A percentile compares a stretch with the other conserved stretches of the same genome.
Conservation (phyloP, 2,113 vertebrate genomes). For the Aspidoscelis tigris region DNA sequence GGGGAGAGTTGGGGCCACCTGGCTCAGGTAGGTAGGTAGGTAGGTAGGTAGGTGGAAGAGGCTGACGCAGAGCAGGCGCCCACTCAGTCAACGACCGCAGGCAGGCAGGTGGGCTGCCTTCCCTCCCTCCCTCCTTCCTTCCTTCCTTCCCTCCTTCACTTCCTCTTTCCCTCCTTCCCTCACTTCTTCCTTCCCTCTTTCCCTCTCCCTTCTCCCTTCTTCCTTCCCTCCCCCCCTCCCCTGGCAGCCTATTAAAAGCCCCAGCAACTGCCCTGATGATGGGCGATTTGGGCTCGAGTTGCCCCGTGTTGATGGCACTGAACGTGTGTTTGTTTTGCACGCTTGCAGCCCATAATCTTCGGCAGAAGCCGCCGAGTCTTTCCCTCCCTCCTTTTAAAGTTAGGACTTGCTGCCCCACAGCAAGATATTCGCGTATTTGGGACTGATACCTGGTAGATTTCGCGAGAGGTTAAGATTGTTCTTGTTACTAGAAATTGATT, state of each 20-base stretch:
- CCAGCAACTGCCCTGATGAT: too few relatives aligned
- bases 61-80: background rate
- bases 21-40: background rate
- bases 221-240: too few relatives aligned
- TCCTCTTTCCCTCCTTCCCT: too few relatives aligned
- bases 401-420: background rate
- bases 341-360: background rate
- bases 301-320: background rate
- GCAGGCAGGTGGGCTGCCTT: too few relatives aligned
- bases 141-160: too few relatives aligned
- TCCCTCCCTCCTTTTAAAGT: background rate
- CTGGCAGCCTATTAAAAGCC: too few relatives aligned
- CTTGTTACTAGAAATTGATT: background rate
- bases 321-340: background rate
- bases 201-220: too few relatives aligned
- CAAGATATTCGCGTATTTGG: rapidly evolving
- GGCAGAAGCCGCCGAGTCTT: background rate
- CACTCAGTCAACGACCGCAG: too few relatives aligned
- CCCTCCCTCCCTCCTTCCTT: too few relatives aligned
- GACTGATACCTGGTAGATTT: background rate
- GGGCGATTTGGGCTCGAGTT: background rate
- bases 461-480: background rate
- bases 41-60: too few relatives aligned
- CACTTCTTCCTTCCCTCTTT: too few relatives aligned
- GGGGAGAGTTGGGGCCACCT: background rate